phyloP scores from a whole-genome alignment of 1,140 invertebrate species.

The Brachystomella parvula region DNA sequence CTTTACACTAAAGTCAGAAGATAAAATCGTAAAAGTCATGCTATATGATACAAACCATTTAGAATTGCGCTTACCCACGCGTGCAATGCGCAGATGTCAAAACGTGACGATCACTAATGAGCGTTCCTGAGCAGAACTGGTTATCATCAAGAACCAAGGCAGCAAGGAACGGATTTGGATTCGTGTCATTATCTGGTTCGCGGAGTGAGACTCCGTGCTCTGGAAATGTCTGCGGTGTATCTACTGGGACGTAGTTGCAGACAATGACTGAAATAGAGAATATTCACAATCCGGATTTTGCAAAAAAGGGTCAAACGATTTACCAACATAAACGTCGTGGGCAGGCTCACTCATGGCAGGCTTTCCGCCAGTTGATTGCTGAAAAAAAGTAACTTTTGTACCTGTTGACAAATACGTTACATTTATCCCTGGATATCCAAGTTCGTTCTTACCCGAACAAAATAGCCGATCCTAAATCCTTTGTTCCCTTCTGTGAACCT shows the following conservation, averaged over 20 bases:
- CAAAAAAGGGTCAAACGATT: not conserved
- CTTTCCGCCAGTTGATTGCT: not conserved
- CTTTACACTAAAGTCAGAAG: conserved; percentile 2
- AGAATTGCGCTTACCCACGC: not conserved
- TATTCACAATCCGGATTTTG: not conserved
- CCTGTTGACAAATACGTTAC: not conserved
- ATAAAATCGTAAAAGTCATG: not conserved
- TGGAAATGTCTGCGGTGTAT: not conserved
- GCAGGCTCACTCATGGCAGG: not conserved
- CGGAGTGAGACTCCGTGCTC: not conserved
- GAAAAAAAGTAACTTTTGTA: not conserved
- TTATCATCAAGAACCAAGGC: conserved; percentile 5
- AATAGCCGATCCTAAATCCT: conserved; percentile 11
- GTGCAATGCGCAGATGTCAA: not conserved
- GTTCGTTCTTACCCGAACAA: not conserved
- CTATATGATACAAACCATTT: not conserved
- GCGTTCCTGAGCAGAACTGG: conserved; percentile 2
- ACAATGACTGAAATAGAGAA: not conserved
- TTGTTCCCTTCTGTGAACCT: not conserved
- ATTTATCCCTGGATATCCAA: not conserved
- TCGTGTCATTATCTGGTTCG: not conserved
- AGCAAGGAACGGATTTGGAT: not conserved
- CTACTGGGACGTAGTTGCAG: not conserved
- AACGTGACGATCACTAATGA: not conserved
- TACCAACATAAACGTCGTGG: not conserved